These are phyloP conservation scores for Phoebastria nigripes DNA, from an alignment of 2,797 vertebrate genomes.

Conservation along the genomic window DNA sequence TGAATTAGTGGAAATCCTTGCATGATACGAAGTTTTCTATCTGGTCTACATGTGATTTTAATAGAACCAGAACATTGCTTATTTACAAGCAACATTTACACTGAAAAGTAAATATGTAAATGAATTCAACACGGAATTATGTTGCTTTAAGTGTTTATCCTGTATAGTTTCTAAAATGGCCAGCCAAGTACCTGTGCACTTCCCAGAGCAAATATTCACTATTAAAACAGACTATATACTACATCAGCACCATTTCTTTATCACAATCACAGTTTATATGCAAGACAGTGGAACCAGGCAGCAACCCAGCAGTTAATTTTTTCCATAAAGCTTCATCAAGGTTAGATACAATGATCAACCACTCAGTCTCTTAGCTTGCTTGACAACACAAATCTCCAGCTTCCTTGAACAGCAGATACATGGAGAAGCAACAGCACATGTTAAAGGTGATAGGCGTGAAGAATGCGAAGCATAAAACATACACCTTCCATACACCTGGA, in stretches of 20 bases:
- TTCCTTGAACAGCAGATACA: background rate
- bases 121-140: rapidly evolving
- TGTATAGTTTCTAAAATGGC: background rate
- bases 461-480: background rate
- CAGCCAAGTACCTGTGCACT: background rate
- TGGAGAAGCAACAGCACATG: background rate
- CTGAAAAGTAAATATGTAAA: background rate
- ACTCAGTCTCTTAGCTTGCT: background rate
- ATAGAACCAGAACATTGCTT: too few species aligned
- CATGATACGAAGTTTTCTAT: background rate
- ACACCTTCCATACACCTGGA: background rate
- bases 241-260: background rate
- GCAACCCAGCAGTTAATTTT: background rate
- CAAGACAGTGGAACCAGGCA: background rate
- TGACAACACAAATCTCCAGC: background rate
- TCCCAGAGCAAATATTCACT: background rate
- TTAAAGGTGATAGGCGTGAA: background rate
- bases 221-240: rapidly evolving
- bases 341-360: background rate
- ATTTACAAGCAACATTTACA: background rate
- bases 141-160: background rate
- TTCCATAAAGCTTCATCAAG: background rate
- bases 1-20: rapidly evolving
- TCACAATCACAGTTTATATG: background rate
- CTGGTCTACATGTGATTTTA: rapidly evolving